Evolutionary conservation across 2,888 invertebrate species (phyloP).

Genomic region (Zygogramma bicolorata): DNA sequence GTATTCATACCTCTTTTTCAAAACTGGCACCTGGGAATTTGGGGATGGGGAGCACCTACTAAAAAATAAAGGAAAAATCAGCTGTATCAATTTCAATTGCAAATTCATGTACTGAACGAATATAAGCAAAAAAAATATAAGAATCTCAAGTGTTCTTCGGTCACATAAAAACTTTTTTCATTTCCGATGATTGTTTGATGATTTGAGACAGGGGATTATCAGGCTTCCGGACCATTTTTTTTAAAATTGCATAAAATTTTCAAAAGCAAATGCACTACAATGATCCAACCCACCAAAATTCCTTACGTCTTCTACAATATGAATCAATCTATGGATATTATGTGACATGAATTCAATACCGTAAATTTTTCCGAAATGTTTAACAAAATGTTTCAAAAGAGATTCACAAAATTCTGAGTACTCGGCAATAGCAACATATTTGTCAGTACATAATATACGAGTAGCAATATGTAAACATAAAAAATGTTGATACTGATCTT

Average conservation of each 20-base stretch:
- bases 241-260: constrained; percentile 29
- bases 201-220: constrained; percentile 10
- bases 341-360: no score
- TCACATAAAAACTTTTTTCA: background rate
- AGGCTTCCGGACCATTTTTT: background rate
- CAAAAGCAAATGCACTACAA: constrained; percentile 36
- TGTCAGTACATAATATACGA: constrained; percentile 17
- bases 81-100: no score
- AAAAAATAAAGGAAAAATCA: background rate
- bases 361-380: constrained; percentile 38
- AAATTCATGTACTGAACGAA: no score
- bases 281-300: constrained; percentile 32
- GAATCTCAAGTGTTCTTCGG: no score
- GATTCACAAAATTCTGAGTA: constrained; percentile 26
- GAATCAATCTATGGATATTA: constrained; percentile 42
- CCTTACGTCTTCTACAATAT: constrained; percentile 37
- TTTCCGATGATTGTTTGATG: background rate
- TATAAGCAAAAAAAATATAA: no score
- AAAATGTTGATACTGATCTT: no score
- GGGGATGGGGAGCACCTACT: background rate
- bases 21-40: background rate
- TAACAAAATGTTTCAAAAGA: constrained; percentile 33
- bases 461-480: constrained; percentile 27
- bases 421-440: background rate
- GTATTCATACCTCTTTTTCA: background rate